Evolutionary conservation across 2,888 invertebrate species (phyloP), one percentile per base, ranked within the genome.

Genomic region (Rosalia funebris): DNA sequence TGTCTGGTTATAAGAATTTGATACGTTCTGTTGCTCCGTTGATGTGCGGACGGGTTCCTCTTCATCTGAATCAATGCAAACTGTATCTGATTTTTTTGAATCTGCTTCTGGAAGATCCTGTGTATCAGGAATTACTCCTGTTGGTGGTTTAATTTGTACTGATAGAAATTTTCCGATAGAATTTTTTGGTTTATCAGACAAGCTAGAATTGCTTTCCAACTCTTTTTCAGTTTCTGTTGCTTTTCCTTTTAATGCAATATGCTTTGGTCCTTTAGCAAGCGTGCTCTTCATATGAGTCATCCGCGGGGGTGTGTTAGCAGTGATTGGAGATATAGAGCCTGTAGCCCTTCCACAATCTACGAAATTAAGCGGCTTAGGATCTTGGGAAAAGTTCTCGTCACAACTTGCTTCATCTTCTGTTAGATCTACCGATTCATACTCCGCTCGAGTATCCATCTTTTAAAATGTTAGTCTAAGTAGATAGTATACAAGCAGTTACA

Each of bases 381-480:
- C 56, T 4, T 14, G 10, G 7, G 20, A 11, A 5, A 48, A 48
- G 17, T 37, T 48, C 39, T 32, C 32, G n/a, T 42, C 63, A 7
- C 44, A 32, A 45, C 59, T 63, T 9, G 37, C 44, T 42, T 63
- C 63, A 54, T 63, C 63, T 54, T 63, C 60, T 15, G 63, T 63
- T 48, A 63, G 37, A 41, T 63, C 59, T 4, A 63, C 55, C 12
- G 63, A 60, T 31, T 59, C 32, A 5, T 15, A 37, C n/a, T 34
- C 52, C 12, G 4, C 17, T 39, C 9, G 39, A 11, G 12, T 32
- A 32, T 32, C 32, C 53, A 42, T 53, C 10, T 37, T 37, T 36
- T 25, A n/a, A n/a, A n/a, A n/a, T n/a, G n/a, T n/a, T n/a, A n/a
- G n/a, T n/a, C n/a, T n/a, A n/a, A n/a, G n/a, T n/a, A n/a, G n/a